Conservation (phyloP, 2,113 vertebrate species). For the Mystacornis crossleyi region DNA sequence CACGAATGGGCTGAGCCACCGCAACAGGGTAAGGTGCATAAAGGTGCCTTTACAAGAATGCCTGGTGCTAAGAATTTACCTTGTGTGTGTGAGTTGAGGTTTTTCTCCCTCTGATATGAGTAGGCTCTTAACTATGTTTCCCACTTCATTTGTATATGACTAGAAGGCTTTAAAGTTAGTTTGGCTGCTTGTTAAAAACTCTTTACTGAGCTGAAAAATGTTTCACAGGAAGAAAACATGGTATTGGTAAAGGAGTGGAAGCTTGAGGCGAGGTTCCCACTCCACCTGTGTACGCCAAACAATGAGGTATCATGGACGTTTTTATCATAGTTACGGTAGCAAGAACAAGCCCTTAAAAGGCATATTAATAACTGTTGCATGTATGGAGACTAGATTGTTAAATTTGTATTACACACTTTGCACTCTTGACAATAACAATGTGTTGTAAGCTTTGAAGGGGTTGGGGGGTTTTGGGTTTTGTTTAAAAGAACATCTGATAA, state of each 20-base stretch:
- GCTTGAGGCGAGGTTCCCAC: not conserved
- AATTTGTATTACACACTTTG: not conserved
- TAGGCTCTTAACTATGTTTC: not conserved
- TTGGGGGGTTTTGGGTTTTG: accelerated
- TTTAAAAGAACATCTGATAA: not conserved
- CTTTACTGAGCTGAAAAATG: not conserved
- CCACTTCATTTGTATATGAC: not conserved
- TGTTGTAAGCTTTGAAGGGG: not conserved
- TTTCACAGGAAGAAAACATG: not conserved
- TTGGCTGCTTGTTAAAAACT: not conserved
- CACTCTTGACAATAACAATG: not conserved
- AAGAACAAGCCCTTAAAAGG: not conserved
- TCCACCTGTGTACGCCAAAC: accelerated
- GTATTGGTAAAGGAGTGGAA: not conserved
- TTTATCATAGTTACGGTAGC: not conserved
- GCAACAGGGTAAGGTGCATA: not conserved
- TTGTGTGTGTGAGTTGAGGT: accelerated
- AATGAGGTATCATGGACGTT: not conserved
- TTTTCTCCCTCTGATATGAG: not conserved
- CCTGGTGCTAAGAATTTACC: not conserved
- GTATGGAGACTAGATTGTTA: not conserved
- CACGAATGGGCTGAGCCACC: no score
- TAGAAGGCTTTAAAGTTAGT: not conserved
- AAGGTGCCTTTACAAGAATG: not conserved
- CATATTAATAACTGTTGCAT: not conserved